These are phyloP conservation scores for Nannospalax galili DNA, from an alignment of 2,113 vertebrate genomes.

Conservation along the genomic window DNA sequence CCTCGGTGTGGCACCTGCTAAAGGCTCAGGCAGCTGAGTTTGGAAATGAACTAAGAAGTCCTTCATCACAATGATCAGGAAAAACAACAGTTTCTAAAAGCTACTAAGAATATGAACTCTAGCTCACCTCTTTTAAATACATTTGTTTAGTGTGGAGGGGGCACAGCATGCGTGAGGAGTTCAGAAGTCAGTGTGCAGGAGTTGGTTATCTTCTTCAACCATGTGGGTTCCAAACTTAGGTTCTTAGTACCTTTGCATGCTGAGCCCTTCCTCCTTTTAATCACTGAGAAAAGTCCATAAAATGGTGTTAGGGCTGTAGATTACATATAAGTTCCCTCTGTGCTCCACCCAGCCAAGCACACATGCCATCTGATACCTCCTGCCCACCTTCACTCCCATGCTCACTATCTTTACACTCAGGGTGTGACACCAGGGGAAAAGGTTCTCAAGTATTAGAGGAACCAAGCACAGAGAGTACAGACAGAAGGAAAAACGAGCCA, in stretches of 20 bases:
- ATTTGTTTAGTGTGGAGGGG: background rate
- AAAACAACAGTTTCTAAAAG: background rate
- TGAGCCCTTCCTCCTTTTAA: background rate
- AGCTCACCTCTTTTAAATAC: background rate
- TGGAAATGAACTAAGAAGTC: background rate
- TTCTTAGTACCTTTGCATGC: background rate
- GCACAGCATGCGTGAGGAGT: background rate
- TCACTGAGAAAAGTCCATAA: conserved; percentile 27
- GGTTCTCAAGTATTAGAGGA: background rate
- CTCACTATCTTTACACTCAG: background rate
- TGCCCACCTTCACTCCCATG: background rate
- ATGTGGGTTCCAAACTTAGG: background rate
- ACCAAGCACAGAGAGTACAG: background rate
- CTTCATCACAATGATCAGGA: background rate
- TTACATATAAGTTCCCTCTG: background rate
- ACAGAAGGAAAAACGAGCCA: background rate
- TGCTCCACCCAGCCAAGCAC: background rate
- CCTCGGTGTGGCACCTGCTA: background rate
- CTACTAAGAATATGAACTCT: background rate
- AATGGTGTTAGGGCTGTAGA: background rate
- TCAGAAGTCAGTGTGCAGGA: background rate
- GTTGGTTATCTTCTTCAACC: background rate
- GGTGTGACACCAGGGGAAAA: background rate
- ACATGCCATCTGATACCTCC: background rate
- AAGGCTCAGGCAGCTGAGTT: background rate